A percentile compares a stretch with the other conserved stretches of the same genome.
phyloP scores from a whole-genome alignment of 1,140 invertebrate species.

The Drosophila quadrilineata region DNA sequence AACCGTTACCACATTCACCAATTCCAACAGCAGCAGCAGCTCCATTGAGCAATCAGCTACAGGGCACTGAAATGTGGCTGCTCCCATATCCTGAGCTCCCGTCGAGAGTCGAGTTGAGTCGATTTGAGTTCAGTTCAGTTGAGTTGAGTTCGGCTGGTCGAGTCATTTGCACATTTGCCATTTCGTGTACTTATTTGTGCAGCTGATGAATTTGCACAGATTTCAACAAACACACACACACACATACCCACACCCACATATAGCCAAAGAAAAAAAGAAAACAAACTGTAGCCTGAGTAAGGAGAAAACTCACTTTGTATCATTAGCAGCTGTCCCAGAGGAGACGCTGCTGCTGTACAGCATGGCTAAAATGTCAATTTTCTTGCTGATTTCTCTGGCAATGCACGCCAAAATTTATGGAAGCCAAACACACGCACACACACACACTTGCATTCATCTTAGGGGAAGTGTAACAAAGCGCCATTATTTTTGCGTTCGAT shows the following conservation, averaged over 20 bases:
- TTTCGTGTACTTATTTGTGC: constrained; percentile 37
- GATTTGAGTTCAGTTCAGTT: not conserved
- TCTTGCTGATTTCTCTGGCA: constrained; percentile 58
- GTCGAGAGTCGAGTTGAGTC: not conserved
- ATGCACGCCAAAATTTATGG: constrained; percentile 55
- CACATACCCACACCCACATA: too few relatives aligned
- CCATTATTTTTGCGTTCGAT: constrained; percentile 76
- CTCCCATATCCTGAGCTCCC: too few relatives aligned
- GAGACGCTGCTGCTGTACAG: not conserved
- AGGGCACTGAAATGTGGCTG: too few relatives aligned
- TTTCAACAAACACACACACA: constrained; percentile 8
- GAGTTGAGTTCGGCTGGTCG: constrained; percentile 12
- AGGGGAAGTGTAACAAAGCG: constrained; percentile 55
- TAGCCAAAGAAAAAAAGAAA: not conserved
- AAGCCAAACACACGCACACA: constrained; percentile 1
- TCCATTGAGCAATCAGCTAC: constrained; percentile 25
- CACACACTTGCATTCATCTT: not conserved
- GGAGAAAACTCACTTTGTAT: constrained; percentile 37
- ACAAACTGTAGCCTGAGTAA: too few relatives aligned
- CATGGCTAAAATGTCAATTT: constrained; percentile 63
- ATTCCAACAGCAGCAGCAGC: not conserved
- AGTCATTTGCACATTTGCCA: constrained; percentile 28
- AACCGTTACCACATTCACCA: not conserved
- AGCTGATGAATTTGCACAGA: constrained; percentile 41
- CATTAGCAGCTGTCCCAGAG: constrained; percentile 43